phyloP scores from a whole-genome alignment of 92 coral and sea anemone species.

The Metridium senile region DNA sequence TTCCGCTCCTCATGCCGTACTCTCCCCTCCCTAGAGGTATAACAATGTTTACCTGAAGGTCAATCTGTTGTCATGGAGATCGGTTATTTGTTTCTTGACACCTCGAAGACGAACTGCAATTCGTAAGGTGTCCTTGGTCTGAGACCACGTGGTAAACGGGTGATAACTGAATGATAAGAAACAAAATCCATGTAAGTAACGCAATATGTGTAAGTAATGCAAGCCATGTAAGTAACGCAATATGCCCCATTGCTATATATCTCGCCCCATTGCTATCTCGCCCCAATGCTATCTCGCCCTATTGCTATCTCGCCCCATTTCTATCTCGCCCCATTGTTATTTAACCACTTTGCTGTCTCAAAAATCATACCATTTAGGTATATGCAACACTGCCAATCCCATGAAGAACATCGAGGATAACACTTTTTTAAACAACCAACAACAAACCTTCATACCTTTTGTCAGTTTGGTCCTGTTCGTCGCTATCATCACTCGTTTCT shows the following conservation, averaged over 20 bases:
- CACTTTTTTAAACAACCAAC: neutral
- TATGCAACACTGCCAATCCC: no score
- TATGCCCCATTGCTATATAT: no score
- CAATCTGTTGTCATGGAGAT: slow-evolving; percentile 55
- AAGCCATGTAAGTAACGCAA: no score
- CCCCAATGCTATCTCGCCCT: no score
- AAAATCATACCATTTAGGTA: no score
- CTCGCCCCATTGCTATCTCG: no score
- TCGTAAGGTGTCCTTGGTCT: slow-evolving; percentile 76
- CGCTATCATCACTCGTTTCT: neutral
- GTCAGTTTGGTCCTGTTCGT: neutral
- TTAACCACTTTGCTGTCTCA: no score
- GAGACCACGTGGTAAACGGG: slow-evolving; percentile 94
- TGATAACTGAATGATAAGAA: slow-evolving; percentile 58
- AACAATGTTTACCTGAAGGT: slow-evolving; percentile 61
- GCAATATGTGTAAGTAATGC: neutral
- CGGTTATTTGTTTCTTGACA: slow-evolving; percentile 53
- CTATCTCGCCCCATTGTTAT: no score
- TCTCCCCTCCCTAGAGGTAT: neutral
- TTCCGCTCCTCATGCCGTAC: neutral
- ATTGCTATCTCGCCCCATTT: no score
- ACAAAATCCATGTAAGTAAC: no score
- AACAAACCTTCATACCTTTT: neutral
- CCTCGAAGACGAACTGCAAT: slow-evolving; percentile 85
- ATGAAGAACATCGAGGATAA: no score